A percentile compares a stretch with the other conserved stretches of the same genome.
phyloP scores from a whole-genome alignment of 2,797 vertebrate species.

The Dendrocincla fuliginosa region DNA sequence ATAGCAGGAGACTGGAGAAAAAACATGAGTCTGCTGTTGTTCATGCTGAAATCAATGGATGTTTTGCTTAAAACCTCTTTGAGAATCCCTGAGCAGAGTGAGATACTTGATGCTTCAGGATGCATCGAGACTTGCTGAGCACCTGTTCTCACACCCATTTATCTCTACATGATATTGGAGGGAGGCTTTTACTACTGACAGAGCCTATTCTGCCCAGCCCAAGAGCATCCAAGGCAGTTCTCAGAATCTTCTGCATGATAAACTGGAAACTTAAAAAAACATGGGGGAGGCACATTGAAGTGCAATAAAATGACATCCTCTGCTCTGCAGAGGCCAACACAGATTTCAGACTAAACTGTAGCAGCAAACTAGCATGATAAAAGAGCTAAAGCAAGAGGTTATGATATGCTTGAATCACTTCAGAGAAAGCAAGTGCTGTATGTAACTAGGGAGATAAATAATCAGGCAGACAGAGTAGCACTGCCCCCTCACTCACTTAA shows the following conservation, averaged over 20 bases:
- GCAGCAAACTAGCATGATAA: slow-evolving; percentile 25
- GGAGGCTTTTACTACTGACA: background rate
- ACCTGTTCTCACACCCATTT: background rate
- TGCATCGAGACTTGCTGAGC: background rate
- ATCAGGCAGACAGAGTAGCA: slow-evolving; percentile 31
- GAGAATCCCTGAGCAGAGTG: background rate
- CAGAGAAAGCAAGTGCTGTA: slow-evolving; percentile 27
- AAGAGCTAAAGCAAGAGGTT: slow-evolving; percentile 46
- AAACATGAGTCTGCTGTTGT: background rate
- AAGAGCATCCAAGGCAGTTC: background rate
- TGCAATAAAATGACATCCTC: background rate
- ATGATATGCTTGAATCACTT: slow-evolving; percentile 37
- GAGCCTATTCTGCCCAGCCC: background rate
- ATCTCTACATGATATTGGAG: background rate
- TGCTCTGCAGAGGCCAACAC: slow-evolving; percentile 7
- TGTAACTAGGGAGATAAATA: slow-evolving; percentile 34
- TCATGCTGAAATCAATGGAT: background rate
- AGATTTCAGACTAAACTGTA: slow-evolving; percentile 39
- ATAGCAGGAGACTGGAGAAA: background rate
- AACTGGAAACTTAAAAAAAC: background rate
- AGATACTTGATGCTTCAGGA: background rate
- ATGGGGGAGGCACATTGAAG: background rate
- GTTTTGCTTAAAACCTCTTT: background rate
- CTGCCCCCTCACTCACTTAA: slow-evolving; percentile 48
- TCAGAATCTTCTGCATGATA: background rate